Conservation (phyloP, 2,113 vertebrate genomes). For the Panthera tigris region DNA sequence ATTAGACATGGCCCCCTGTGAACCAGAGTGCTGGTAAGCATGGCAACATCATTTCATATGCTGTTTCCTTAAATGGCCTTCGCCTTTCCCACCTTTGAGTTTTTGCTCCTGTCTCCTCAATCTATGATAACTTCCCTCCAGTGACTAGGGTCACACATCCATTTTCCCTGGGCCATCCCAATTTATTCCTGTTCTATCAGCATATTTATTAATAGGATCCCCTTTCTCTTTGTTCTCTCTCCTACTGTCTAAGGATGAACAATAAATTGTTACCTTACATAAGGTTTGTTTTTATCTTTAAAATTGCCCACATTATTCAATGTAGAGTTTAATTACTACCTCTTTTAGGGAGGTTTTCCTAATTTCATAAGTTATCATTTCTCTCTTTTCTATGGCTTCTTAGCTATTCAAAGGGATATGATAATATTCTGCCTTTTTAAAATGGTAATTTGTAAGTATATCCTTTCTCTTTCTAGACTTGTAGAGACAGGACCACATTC, state of each 20-base stretch:
- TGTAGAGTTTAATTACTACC: neutral
- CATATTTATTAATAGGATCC: neutral
- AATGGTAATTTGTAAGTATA: neutral
- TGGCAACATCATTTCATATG: accelerated
- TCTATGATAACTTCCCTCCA: neutral
- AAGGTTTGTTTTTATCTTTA: neutral
- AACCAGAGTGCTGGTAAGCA: neutral
- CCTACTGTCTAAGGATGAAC: neutral
- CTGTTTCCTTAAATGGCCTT: neutral
- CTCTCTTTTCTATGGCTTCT: neutral
- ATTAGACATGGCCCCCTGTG: accelerated
- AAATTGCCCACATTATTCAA: neutral
- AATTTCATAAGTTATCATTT: neutral
- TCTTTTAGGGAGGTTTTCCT: neutral
- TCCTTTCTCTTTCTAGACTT: neutral
- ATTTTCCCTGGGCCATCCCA: neutral
- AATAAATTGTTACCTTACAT: neutral
- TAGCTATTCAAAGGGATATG: neutral
- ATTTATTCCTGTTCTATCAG: neutral
- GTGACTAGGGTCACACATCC: too few relatives aligned
- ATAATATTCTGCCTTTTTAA: neutral
- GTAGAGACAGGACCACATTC: neutral
- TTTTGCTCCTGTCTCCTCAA: neutral
- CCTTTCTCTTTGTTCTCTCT: neutral
- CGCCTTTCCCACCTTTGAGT: neutral